phyloP scores from a whole-genome alignment of 2,888 invertebrate genomes.

The Scaptodrosophila latifasciaeformis region DNA sequence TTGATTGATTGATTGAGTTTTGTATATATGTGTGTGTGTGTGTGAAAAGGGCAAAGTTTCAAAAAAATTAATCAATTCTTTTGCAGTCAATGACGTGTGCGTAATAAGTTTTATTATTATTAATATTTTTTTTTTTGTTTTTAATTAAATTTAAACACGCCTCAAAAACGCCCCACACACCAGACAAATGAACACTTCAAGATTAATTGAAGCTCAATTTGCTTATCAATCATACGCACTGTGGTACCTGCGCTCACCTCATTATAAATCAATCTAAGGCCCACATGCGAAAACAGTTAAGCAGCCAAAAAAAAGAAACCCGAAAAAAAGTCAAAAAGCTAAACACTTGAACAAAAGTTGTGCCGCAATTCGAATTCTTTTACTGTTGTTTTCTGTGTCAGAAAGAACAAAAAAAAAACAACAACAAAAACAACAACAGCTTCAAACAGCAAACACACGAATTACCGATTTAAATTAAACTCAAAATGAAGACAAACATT shows the following conservation, averaged over 20 bases:
- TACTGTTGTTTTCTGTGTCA: conserved; percentile 42
- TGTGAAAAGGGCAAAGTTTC: conserved; percentile 37
- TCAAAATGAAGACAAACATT: conserved; percentile 15
- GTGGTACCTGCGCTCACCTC: too few relatives aligned
- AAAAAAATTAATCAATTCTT: conserved; percentile 11
- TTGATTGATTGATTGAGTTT: conserved; percentile 7
- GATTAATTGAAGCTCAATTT: conserved; percentile 20
- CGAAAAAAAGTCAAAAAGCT: too few relatives aligned
- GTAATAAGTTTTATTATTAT: conserved; percentile 17
- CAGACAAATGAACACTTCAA: background rate
- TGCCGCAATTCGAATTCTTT: conserved; percentile 19
- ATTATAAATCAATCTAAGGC: too few relatives aligned
- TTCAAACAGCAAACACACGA: conserved; percentile 12
- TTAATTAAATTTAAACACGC: too few relatives aligned
- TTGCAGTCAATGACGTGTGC: conserved; percentile 38
- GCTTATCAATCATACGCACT: conserved; percentile 66
- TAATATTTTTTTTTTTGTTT: too few relatives aligned
- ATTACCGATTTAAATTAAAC: conserved; percentile 12
- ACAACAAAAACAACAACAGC: conserved; percentile 33
- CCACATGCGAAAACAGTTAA: too few relatives aligned
- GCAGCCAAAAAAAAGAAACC: too few relatives aligned
- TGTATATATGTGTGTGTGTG: conserved; percentile 18
- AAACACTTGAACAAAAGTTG: conserved; percentile 36
- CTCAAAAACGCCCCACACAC: conserved; percentile 27
- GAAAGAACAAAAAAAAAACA: conserved; percentile 25